Evolutionary conservation across 2,888 invertebrate species (phyloP).

Genomic region (Lasioglossum oenotherae): DNA sequence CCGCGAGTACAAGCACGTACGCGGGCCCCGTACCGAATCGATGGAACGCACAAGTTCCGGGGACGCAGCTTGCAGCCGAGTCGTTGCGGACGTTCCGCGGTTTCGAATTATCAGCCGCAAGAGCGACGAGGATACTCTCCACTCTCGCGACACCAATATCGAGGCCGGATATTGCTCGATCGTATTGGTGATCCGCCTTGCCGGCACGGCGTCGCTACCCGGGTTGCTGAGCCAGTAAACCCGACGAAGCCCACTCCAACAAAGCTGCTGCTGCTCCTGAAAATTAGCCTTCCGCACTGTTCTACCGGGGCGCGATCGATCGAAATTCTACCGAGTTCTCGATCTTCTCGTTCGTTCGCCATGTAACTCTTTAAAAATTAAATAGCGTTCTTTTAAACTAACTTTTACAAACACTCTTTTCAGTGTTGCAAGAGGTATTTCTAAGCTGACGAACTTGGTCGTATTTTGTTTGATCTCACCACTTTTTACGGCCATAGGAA

Average conservation of each 20-base stretch:
- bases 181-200: slow-evolving; percentile 11
- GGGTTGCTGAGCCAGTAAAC: slow-evolving; percentile 2
- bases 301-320: not conserved
- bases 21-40: slow-evolving; percentile 25
- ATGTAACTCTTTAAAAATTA: too few species aligned
- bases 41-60: slow-evolving; percentile 34
- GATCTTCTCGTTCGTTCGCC: not conserved
- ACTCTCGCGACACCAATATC: slow-evolving; percentile 15
- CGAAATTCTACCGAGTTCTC: not conserved
- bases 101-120: slow-evolving; percentile 34
- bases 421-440: too few species aligned
- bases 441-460: too few species aligned
- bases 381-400: too few species aligned
- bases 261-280: slow-evolving; percentile 3
- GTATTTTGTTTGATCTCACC: too few species aligned
- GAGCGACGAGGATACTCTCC: not conserved
- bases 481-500: too few species aligned
- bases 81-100: slow-evolving; percentile 20
- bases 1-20: slow-evolving; percentile 37
- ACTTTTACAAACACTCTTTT: too few species aligned
- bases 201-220: not conserved
- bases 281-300: slow-evolving; percentile 10
- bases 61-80: slow-evolving; percentile 18
- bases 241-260: not conserved
- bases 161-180: slow-evolving; percentile 14